phyloP scores from a whole-genome alignment of 2,797 vertebrate genomes.

The Mormyrus proboscirostris region DNA sequence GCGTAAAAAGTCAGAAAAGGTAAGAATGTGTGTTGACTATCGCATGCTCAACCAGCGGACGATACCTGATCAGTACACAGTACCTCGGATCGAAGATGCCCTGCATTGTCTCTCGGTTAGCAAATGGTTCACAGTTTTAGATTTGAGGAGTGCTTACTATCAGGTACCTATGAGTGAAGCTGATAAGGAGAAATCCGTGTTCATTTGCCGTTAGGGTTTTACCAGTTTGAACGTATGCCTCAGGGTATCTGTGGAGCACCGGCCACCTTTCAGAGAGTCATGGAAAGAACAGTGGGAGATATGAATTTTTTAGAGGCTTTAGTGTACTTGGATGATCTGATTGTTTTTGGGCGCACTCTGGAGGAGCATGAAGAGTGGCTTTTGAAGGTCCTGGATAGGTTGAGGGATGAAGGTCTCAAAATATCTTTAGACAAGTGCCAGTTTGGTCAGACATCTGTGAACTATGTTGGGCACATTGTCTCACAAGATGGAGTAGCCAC shows the following conservation, averaged over 20 bases:
- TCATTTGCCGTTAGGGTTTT: neutral
- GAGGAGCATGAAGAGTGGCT: neutral
- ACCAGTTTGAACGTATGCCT: neutral
- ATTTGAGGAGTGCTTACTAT: too few species aligned
- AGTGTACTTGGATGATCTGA: neutral
- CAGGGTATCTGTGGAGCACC: slow-evolving; percentile 16
- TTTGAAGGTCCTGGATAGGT: neutral
- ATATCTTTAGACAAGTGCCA: slow-evolving; percentile 19
- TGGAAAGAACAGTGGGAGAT: neutral
- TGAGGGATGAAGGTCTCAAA: slow-evolving; percentile 6
- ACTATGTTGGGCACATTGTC: slow-evolving; percentile 5
- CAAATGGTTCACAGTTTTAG: neutral
- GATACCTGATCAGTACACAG: neutral
- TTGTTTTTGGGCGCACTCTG: neutral
- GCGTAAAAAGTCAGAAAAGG: too few species aligned
- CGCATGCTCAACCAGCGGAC: too few species aligned
- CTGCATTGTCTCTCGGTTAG: neutral
- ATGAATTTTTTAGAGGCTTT: neutral
- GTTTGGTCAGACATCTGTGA: slow-evolving; percentile 5
- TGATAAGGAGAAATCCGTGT: neutral
- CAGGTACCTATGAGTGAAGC: neutral
- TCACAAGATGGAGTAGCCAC: neutral
- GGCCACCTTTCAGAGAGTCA: slow-evolving; percentile 6
- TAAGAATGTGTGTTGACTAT: too few species aligned
- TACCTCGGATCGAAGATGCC: neutral